A percentile compares a stretch with the other conserved stretches of the same genome.
phyloP scores from a whole-genome alignment of 2,888 invertebrate species.

The Conistra vaccinii region DNA sequence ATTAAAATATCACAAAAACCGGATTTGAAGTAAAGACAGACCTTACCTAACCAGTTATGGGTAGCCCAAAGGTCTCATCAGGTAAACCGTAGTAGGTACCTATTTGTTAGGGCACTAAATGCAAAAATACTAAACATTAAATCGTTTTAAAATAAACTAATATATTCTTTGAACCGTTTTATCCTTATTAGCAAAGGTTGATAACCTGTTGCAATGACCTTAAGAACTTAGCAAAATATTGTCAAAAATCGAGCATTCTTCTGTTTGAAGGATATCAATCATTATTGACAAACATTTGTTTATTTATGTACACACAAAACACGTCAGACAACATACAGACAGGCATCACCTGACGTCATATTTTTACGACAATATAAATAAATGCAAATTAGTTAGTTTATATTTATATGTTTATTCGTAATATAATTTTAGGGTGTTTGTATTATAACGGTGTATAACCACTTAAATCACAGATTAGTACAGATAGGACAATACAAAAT shows the following conservation, averaged over 20 bases:
- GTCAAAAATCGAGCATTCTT: not conserved
- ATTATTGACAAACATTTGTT: not conserved
- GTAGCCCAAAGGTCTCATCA: not conserved
- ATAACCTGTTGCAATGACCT: conserved; percentile 10
- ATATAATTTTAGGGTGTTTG: not conserved
- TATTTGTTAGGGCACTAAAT: not conserved
- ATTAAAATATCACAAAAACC: too few relatives aligned
- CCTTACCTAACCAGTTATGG: not conserved
- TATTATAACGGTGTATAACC: not conserved
- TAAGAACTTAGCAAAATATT: not conserved
- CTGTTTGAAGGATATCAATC: conserved; percentile 10
- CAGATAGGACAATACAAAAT: too few relatives aligned
- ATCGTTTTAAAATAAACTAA: not conserved
- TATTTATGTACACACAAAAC: not conserved
- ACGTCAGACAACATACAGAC: not conserved
- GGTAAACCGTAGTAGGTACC: not conserved
- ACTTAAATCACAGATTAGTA: too few relatives aligned
- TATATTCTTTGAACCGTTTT: conserved; percentile 5
- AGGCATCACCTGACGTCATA: not conserved
- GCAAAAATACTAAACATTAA: not conserved
- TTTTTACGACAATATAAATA: conserved; percentile 1
- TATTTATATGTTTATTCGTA: not conserved
- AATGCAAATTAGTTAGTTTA: too few relatives aligned
- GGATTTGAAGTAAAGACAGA: not conserved
- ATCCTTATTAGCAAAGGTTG: conserved; percentile 8